These are phyloP conservation scores for Channa striata DNA, from an alignment of 2,797 vertebrate species.

Conservation along the genomic window DNA sequence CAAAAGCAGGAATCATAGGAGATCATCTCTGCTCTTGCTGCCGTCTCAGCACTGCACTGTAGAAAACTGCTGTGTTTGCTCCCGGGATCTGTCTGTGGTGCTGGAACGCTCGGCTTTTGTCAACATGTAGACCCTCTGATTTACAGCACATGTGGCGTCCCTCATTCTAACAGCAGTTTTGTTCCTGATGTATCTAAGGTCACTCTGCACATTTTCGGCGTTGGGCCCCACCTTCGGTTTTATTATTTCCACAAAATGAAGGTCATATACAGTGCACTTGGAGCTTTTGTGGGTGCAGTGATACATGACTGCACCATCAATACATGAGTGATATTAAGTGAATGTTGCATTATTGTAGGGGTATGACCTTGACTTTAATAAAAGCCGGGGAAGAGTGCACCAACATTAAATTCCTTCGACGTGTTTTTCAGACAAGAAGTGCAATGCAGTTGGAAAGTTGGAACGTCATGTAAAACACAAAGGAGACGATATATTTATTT, in stretches of 20 bases:
- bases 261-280: neutral
- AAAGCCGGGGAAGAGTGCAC: neutral
- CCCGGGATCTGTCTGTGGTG: constrained; percentile 30
- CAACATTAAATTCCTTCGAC: constrained; percentile 1
- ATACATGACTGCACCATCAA: neutral
- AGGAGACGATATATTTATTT: no score
- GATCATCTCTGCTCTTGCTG: constrained; percentile 6
- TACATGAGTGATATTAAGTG: neutral
- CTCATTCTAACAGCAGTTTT: neutral
- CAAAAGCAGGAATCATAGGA: neutral
- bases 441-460: no score
- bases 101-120: constrained; percentile 7
- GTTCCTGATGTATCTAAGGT: constrained; percentile 4
- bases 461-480: no score
- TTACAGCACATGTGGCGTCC: neutral
- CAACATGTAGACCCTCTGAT: neutral
- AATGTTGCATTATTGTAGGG: constrained; percentile 3
- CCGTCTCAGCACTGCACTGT: constrained; percentile 14
- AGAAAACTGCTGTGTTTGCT: constrained; percentile 22
- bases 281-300: neutral
- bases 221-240: constrained; percentile 17
- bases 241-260: constrained; percentile 2
- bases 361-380: constrained; percentile 6
- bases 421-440: neutral
- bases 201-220: neutral